Evolutionary conservation across 1,140 invertebrate species (phyloP).

Genomic region (Drosophila persimilis): DNA sequence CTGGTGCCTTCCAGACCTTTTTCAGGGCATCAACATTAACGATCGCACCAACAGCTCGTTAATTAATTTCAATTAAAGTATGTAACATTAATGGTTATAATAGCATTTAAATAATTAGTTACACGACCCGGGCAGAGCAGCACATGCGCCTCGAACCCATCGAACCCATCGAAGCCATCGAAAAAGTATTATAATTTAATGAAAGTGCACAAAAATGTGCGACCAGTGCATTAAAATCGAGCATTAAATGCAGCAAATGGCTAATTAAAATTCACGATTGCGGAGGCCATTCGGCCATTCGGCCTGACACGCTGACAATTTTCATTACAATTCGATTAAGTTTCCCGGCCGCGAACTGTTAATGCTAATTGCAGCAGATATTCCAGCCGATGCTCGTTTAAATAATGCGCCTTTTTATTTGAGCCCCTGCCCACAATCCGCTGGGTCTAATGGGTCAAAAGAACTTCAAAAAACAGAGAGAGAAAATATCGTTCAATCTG

Average conservation of each 20-base stretch:
- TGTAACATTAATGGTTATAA: conserved; percentile 62
- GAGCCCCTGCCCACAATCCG: not conserved
- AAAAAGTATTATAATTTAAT: conserved; percentile 54
- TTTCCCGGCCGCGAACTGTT: conserved; percentile 27
- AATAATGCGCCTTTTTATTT: conserved; percentile 21
- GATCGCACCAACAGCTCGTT: conserved; percentile 43
- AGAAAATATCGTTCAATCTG: not conserved
- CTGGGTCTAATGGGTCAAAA: too few relatives aligned
- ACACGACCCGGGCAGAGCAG: conserved; percentile 35
- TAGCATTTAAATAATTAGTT: conserved; percentile 77
- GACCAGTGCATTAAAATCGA: conserved; percentile 59
- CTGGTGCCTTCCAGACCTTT: not conserved
- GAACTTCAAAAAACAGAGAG: not conserved
- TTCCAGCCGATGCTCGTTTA: conserved; percentile 22
- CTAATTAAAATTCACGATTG: conserved; percentile 70
- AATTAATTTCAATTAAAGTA: conserved; percentile 76
- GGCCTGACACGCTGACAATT: conserved; percentile 58
- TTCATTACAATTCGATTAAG: conserved; percentile 75
- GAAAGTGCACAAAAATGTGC: conserved; percentile 47
- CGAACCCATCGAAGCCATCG: conserved; percentile 3
- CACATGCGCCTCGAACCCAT: not conserved
- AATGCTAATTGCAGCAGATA: conserved; percentile 47
- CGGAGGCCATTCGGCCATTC: conserved; percentile 13
- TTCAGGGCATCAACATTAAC: conserved; percentile 47
- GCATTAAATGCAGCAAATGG: conserved; percentile 56